Evolutionary conservation across 2,113 vertebrate species (phyloP).

Genomic region (Pseudorasbora parva): DNA sequence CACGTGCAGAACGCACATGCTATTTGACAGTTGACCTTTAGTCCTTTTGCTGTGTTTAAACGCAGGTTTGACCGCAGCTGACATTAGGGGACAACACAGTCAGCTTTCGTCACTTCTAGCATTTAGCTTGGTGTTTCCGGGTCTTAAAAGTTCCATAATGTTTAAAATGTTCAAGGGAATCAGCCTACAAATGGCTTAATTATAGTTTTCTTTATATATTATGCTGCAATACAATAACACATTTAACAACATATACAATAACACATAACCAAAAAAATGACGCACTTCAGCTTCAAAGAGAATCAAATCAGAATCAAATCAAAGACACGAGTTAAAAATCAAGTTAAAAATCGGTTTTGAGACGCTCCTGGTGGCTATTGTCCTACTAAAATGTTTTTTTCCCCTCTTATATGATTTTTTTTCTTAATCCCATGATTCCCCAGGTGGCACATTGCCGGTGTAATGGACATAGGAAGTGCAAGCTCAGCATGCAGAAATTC

Average conservation of each 20-base stretch:
- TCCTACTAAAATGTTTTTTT: constrained; percentile 3
- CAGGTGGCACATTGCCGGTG: constrained; percentile 30
- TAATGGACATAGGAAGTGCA: constrained; percentile 53
- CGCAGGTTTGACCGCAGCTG: too few species aligned
- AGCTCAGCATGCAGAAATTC: constrained; percentile 60
- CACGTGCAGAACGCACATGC: too few species aligned
- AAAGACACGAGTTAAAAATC: too few species aligned
- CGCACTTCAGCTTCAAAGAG: neutral
- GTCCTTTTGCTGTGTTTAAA: too few species aligned
- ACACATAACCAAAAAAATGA: neutral
- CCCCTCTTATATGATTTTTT: neutral
- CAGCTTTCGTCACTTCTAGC: too few species aligned
- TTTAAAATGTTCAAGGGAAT: neutral
- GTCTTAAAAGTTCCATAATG: neutral
- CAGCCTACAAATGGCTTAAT: neutral
- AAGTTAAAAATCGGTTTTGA: constrained; percentile 22
- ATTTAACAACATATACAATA: neutral
- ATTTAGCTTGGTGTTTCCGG: too few species aligned
- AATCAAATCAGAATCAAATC: neutral
- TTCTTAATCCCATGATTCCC: constrained; percentile 47
- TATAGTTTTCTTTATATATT: neutral
- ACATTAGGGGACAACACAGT: too few species aligned
- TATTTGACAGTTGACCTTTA: too few species aligned
- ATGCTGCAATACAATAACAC: neutral
- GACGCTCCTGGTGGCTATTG: neutral